phyloP scores from a whole-genome alignment of 1,140 invertebrate species.

The Drosophila navojoa region DNA sequence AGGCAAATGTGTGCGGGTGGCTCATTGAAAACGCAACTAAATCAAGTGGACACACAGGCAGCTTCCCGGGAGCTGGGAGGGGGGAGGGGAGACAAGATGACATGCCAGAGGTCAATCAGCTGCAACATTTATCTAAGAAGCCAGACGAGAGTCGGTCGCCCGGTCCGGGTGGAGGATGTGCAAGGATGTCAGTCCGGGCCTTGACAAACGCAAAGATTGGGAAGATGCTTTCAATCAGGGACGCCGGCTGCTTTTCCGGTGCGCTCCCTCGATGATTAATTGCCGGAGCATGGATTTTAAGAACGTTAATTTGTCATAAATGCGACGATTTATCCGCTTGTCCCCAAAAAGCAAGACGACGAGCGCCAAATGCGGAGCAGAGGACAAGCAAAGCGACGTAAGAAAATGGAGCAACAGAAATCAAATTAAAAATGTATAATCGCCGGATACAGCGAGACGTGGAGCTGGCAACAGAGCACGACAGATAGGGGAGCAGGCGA shows the following conservation, averaged over 20 bases:
- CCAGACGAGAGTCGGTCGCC: background rate
- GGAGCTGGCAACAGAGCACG: background rate
- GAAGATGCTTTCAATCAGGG: slow-evolving; percentile 62
- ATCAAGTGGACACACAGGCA: slow-evolving; percentile 2
- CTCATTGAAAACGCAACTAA: slow-evolving; percentile 19
- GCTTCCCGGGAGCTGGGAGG: background rate
- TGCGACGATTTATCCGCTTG: slow-evolving; percentile 53
- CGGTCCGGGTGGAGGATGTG: background rate
- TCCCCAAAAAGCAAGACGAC: slow-evolving; percentile 12
- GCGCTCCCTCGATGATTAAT: slow-evolving; percentile 64
- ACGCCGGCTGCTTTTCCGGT: slow-evolving; percentile 17
- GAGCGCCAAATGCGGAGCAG: background rate
- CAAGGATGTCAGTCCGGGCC: slow-evolving; percentile 3
- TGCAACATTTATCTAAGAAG: slow-evolving; percentile 43
- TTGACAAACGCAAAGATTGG: slow-evolving; percentile 33
- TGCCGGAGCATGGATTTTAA: slow-evolving; percentile 68
- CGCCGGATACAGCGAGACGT: slow-evolving; percentile 42
- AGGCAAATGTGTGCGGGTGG: slow-evolving; percentile 18
- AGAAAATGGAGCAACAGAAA: slow-evolving; percentile 58
- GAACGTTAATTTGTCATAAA: slow-evolving; percentile 80
- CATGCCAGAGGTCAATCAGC: slow-evolving; percentile 43
- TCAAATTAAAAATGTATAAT: slow-evolving; percentile 83
- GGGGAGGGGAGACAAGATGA: background rate
- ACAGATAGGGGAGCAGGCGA: background rate
- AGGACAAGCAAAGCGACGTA: slow-evolving; percentile 9